A percentile compares a stretch with the other conserved stretches of the same genome.
These are phyloP conservation scores for Calosoma granatense DNA, from an alignment of 1,140 invertebrate species.

Conservation along the genomic window DNA sequence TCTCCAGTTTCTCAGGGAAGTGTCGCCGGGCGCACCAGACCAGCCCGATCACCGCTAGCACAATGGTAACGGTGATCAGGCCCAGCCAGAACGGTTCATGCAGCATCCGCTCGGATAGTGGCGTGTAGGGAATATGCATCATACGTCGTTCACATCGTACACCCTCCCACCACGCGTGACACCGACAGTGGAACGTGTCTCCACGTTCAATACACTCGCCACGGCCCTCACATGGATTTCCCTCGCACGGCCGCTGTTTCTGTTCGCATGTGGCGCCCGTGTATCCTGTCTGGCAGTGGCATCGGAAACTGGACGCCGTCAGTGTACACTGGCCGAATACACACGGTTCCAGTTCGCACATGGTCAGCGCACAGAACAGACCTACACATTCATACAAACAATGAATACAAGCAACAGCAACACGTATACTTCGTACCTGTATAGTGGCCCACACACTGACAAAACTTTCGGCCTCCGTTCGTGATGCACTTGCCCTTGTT, in stretches of 20 bases:
- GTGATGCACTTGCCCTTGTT: slow-evolving; percentile 52
- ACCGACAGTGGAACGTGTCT: slow-evolving; percentile 55
- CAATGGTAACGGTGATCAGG: slow-evolving; percentile 64
- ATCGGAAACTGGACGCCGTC: slow-evolving; percentile 40
- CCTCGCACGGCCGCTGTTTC: slow-evolving; percentile 52
- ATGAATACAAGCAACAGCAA: slow-evolving; percentile 18
- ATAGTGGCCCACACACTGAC: slow-evolving; percentile 52
- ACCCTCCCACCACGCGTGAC: slow-evolving; percentile 51
- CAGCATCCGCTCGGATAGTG: slow-evolving; percentile 61
- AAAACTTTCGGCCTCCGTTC: slow-evolving; percentile 39
- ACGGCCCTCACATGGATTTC: slow-evolving; percentile 56
- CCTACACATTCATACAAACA: slow-evolving; percentile 33
- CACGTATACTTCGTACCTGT: slow-evolving; percentile 39
- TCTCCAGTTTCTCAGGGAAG: slow-evolving; percentile 73
- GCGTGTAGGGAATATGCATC: slow-evolving; percentile 54
- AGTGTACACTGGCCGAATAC: slow-evolving; percentile 57
- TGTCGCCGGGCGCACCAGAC: slow-evolving; percentile 72
- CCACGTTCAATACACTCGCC: slow-evolving; percentile 53
- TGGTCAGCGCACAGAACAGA: slow-evolving; percentile 55
- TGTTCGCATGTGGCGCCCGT: slow-evolving; percentile 52
- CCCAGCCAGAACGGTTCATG: slow-evolving; percentile 77
- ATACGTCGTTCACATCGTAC: slow-evolving; percentile 48
- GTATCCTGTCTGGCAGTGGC: slow-evolving; percentile 52
- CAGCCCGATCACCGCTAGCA: slow-evolving; percentile 59
- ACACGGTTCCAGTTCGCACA: slow-evolving; percentile 62